Percentiles rank a stretch among this genome's conserved stretches.
phyloP scores from a whole-genome alignment of 1,140 invertebrate genomes.

The Notospermus geniculatus region DNA sequence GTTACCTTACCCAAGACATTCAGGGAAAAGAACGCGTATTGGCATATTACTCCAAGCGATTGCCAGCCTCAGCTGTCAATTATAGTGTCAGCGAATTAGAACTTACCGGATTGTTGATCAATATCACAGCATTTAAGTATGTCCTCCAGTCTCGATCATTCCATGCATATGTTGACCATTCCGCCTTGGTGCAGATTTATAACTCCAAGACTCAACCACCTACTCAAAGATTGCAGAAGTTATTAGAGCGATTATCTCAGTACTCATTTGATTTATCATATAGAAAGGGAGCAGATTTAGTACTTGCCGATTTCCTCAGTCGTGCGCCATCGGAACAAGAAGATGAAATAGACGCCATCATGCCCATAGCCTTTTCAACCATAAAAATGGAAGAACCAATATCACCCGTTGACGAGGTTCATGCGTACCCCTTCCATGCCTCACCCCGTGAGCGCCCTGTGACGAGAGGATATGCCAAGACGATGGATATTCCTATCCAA shows the following conservation, averaged over 20 bases:
- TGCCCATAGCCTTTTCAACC: neutral
- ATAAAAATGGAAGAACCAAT: too few relatives aligned
- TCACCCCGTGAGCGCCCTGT: too few relatives aligned
- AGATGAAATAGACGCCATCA: neutral
- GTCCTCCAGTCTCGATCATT: neutral
- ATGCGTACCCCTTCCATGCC: too few relatives aligned
- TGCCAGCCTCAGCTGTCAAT: neutral
- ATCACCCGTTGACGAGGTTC: too few relatives aligned
- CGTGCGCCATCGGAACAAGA: neutral
- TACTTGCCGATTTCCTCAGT: neutral
- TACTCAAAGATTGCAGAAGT: neutral
- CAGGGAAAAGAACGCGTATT: neutral
- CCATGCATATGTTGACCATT: neutral
- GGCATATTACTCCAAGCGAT: conserved; percentile 1
- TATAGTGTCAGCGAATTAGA: conserved; percentile 5
- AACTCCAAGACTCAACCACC: neutral
- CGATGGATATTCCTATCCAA: too few relatives aligned
- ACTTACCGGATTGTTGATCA: neutral
- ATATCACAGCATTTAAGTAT: neutral
- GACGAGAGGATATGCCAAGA: too few relatives aligned
- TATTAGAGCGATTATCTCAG: neutral
- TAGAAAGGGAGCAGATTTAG: neutral
- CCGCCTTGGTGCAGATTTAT: neutral
- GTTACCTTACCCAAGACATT: neutral
- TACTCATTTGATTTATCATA: conserved; percentile 2